Conservation (phyloP, 2,797 vertebrate species). For the Vespertilio murinus region DNA sequence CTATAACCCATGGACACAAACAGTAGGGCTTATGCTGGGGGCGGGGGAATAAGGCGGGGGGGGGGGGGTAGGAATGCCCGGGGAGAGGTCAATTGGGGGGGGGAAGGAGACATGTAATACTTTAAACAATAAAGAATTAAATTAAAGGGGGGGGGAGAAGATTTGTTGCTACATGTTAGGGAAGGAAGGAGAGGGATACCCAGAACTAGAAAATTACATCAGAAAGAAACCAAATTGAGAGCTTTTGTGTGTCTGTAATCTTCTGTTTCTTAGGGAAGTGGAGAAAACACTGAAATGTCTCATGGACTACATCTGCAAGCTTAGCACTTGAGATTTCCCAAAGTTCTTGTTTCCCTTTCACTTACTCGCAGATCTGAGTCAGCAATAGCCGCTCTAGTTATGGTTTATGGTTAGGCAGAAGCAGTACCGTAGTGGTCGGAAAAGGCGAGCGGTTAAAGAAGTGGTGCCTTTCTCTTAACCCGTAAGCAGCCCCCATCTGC, state of each 20-base stretch:
- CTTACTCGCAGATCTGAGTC: neutral
- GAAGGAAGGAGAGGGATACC: neutral
- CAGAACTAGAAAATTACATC: neutral
- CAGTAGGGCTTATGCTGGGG: no score
- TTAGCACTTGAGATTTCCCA: neutral
- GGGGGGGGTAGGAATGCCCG: accelerated
- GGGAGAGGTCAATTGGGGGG: no score
- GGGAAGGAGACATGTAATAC: no score
- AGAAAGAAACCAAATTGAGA: neutral
- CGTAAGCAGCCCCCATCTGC: no score
- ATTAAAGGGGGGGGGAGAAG: no score
- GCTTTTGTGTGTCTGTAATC: neutral
- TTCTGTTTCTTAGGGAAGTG: neutral
- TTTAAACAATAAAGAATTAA: no score
- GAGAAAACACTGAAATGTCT: neutral
- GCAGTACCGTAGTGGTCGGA: neutral
- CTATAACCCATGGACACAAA: no score
- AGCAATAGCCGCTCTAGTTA: neutral
- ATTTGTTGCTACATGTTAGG: neutral
- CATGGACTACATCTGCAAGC: neutral
- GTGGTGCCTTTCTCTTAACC: neutral
- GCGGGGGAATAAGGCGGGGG: no score
- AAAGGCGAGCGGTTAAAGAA: neutral
- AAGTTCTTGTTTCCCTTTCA: neutral
- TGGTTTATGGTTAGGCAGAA: neutral